These are phyloP conservation scores for Leptonema lineaticorne DNA, from an alignment of 1,140 invertebrate species.

Conservation along the genomic window DNA sequence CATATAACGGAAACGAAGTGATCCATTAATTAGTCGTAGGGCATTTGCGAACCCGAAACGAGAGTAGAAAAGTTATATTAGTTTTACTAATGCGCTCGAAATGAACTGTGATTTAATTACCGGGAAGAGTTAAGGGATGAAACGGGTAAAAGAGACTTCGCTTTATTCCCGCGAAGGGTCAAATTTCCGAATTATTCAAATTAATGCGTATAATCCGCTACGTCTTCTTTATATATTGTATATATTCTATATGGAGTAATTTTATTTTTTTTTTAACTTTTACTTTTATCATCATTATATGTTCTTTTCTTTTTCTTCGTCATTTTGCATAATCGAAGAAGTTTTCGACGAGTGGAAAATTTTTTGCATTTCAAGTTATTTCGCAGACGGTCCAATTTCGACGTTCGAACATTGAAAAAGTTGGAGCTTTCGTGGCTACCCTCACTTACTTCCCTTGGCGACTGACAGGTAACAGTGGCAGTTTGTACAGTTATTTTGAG, in stretches of 20 bases:
- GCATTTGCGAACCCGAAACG: no score
- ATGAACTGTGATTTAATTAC: conserved; percentile 18
- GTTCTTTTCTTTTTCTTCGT: background rate
- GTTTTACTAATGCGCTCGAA: conserved; percentile 2
- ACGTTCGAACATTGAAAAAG: conserved; percentile 26
- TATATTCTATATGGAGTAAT: no score
- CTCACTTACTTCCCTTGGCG: no score
- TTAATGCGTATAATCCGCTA: no score
- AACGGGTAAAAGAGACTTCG: background rate
- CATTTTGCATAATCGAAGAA: background rate
- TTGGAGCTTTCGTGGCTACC: conserved; percentile 10
- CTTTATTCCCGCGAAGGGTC: background rate
- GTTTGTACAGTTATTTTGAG: conserved; percentile 12
- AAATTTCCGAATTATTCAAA: background rate
- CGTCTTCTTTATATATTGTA: no score
- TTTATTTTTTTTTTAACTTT: no score
- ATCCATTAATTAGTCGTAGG: conserved; percentile 9
- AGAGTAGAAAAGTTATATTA: conserved; percentile 14
- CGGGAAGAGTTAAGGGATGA: conserved; percentile 4
- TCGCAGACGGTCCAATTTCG: conserved; percentile 17
- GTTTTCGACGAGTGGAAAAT: background rate
- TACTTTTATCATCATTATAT: no score
- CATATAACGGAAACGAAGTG: background rate
- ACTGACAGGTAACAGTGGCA: conserved; percentile 22
- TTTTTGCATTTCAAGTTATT: conserved; percentile 24